A percentile compares a stretch with the other conserved stretches of the same genome.
Evolutionary conservation across 2,888 invertebrate genomes (phyloP).

Genomic region (Podabrus alpinus): DNA sequence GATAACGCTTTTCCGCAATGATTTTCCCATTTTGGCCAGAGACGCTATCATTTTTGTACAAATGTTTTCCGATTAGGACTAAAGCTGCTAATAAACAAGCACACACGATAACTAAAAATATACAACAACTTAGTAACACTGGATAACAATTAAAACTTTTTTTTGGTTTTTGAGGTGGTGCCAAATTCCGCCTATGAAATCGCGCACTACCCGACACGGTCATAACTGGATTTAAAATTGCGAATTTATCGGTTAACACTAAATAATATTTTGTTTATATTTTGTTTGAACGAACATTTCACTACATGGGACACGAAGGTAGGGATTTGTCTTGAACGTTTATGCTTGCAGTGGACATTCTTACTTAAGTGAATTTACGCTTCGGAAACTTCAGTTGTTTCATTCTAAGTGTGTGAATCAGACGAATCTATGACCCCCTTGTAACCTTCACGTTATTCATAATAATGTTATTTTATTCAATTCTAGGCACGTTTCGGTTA

Average conservation of each 20-base stretch:
- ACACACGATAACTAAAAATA: slow-evolving; percentile 49
- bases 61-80: slow-evolving; percentile 48
- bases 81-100: slow-evolving; percentile 49
- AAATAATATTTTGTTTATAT: slow-evolving; percentile 19
- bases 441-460: neutral
- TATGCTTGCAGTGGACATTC: neutral
- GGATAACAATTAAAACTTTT: slow-evolving; percentile 10
- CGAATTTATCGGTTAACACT: slow-evolving; percentile 4
- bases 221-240: slow-evolving; percentile 17
- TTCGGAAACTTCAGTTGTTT: neutral
- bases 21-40: neutral
- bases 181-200: slow-evolving; percentile 14
- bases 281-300: slow-evolving; percentile 23
- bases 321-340: slow-evolving; percentile 11
- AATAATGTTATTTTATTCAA: neutral
- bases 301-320: slow-evolving; percentile 13
- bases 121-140: slow-evolving; percentile 48
- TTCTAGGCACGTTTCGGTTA: neutral
- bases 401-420: neutral
- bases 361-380: neutral
- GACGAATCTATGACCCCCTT: neutral
- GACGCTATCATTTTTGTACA: slow-evolving; percentile 25
- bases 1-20: neutral
- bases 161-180: slow-evolving; percentile 2
- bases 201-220: slow-evolving; percentile 27